A percentile compares a stretch with the other conserved stretches of the same genome.
phyloP scores from a whole-genome alignment of 2,113 vertebrate species.

The Lycaon pictus region DNA sequence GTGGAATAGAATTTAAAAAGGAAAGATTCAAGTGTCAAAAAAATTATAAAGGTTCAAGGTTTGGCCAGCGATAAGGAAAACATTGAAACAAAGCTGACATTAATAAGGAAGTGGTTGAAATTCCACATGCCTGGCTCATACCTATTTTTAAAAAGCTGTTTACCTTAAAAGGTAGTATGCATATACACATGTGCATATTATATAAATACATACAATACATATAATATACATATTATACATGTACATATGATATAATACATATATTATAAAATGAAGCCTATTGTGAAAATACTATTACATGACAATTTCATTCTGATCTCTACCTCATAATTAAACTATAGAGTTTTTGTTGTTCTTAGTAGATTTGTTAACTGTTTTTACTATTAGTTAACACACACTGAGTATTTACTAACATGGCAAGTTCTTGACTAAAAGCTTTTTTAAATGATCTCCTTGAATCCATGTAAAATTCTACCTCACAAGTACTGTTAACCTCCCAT shows the following conservation, averaged over 20 bases:
- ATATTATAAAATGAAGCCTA: background rate
- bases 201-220: background rate
- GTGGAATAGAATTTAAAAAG: background rate
- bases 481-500: background rate
- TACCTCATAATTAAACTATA: background rate
- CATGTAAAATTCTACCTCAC: background rate
- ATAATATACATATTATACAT: no score
- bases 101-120: background rate
- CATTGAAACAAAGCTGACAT: background rate
- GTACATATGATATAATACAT: background rate
- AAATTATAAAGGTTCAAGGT: background rate
- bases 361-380: background rate
- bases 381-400: background rate
- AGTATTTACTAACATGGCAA: background rate
- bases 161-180: background rate
- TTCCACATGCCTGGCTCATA: background rate
- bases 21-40: background rate
- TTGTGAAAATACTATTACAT: background rate
- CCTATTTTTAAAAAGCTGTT: background rate
- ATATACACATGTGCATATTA: background rate
- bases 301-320: background rate
- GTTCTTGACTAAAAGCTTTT: background rate
- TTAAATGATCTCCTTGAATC: background rate
- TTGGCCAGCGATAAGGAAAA: conserved; percentile 4
- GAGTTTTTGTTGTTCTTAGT: background rate